A percentile compares a stretch with the other conserved stretches of the same genome.
These are phyloP conservation scores for Solea senegalensis DNA, from an alignment of 2,113 vertebrate genomes.

Conservation along the genomic window DNA sequence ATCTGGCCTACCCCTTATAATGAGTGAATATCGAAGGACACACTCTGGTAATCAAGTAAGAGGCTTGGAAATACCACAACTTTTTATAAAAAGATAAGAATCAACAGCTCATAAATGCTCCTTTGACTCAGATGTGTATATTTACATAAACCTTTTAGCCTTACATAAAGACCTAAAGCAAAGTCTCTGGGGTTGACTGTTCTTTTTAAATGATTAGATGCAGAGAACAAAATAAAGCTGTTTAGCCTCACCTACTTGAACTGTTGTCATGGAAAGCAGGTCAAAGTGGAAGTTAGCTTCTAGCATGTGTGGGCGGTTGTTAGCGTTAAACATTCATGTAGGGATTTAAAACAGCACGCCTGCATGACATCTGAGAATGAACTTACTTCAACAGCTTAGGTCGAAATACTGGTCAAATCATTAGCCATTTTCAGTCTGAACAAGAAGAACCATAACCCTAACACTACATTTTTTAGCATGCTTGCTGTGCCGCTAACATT, in stretches of 20 bases:
- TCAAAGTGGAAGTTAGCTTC: slow-evolving; percentile 22
- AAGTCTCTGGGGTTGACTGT: slow-evolving; percentile 7
- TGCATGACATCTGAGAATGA: slow-evolving; percentile 16
- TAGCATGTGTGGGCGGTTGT: slow-evolving; percentile 16
- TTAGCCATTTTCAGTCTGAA: slow-evolving; percentile 1
- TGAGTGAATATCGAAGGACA: no score
- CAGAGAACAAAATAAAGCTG: background rate
- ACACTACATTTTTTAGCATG: no score
- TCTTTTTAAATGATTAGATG: slow-evolving; percentile 9
- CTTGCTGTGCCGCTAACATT: background rate
- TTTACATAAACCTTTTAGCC: background rate
- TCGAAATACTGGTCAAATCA: slow-evolving; percentile 8
- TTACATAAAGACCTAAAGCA: background rate
- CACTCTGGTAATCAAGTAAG: slow-evolving; percentile 6
- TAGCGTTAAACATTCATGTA: slow-evolving; percentile 22
- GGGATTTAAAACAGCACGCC: slow-evolving; percentile 24
- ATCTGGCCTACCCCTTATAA: no score
- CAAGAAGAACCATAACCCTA: background rate
- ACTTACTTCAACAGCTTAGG: background rate
- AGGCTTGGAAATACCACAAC: slow-evolving; percentile 46
- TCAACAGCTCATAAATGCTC: slow-evolving; percentile 4
- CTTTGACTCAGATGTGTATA: slow-evolving; percentile 6
- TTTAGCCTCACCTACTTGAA: slow-evolving; percentile 1
- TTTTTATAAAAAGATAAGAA: slow-evolving; percentile 49
- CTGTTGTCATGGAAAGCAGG: slow-evolving; percentile 15